Evolutionary conservation across 1,140 invertebrate genomes (phyloP), one percentile per base, ranked within the genome.

Genomic region (Schlechtendalia chinensis): DNA sequence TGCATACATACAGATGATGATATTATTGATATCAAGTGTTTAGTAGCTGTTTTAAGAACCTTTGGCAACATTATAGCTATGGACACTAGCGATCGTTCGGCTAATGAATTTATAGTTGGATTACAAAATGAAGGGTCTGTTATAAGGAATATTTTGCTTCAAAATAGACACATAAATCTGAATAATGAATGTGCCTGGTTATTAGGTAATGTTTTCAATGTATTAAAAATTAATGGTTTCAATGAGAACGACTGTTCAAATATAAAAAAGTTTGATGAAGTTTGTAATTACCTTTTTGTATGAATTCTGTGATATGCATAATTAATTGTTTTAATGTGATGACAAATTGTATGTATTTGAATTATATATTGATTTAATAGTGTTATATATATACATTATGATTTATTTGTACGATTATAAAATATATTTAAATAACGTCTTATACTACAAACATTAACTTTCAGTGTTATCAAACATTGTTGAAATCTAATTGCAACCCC

Each of bases 141-240:
- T 27, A 63, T 79, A 50, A 59, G 10, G 45, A 27, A 63, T 63
- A 79, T 79, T 50, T 63, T 79, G 19, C 45, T 79, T 22, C 22
- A 63, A 50, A 79, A 79, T 47, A 63, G 16, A 79, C 16, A 59
- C 0, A 53, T 63, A 1, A 29, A 79, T 50, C 27, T 79, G 32
- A 79, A 27, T 29, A 14, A 79, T 27, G 75, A 79, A 79, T 79
- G 75, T 79, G 75, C 75, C 17, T 79, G 75, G 75, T 24, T 79
- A 8, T 50, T 79, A 27, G 75, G 75, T 27, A 79, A 79, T 63
- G 58, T 50, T 58, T 79, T 79, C 5, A 79, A 79, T 19, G 8
- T 45, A 14, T 29, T 79, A 29, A 19, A 47, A 27, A 27, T 50
- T 17, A 79, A 5, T n/a, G 11, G 19, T 10, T 4, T 63, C 59